Percentiles rank a stretch among this genome's conserved stretches.
Evolutionary conservation across 2,888 invertebrate species (phyloP).

Genomic region (Philereme vetulata): DNA sequence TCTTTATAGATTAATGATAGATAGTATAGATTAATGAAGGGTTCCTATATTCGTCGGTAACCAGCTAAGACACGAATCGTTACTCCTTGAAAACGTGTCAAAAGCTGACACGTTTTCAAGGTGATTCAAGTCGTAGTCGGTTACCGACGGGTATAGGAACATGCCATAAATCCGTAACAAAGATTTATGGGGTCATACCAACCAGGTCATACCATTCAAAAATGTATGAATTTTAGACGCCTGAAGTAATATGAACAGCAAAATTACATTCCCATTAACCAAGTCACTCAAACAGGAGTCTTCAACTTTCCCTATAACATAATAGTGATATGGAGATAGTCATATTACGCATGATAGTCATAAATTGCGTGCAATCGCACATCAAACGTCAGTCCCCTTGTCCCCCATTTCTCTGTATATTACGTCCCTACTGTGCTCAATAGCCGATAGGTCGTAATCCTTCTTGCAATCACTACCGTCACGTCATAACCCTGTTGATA

Average conservation of each 20-base stretch:
- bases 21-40: too few relatives aligned
- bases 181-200: too few relatives aligned
- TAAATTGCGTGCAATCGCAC: conserved; percentile 36
- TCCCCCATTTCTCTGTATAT: conserved; percentile 11
- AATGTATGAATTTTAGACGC: not conserved
- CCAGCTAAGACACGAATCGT: too few relatives aligned
- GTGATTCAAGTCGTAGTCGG: too few relatives aligned
- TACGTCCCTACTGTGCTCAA: conserved; percentile 37
- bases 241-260: conserved; percentile 6
- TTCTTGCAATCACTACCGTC: conserved; percentile 43
- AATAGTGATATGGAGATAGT: conserved; percentile 19
- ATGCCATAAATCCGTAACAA: too few relatives aligned
- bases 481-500: conserved; percentile 31
- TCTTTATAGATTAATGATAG: too few relatives aligned
- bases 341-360: conserved; percentile 17
- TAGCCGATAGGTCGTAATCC: conserved; percentile 44
- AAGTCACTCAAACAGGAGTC: conserved; percentile 8
- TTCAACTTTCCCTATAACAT: not conserved
- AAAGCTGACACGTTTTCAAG: too few relatives aligned
- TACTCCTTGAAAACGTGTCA: too few relatives aligned
- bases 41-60: too few relatives aligned
- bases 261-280: conserved; percentile 2
- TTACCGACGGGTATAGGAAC: too few relatives aligned
- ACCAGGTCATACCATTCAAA: too few relatives aligned
- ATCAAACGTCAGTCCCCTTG: conserved; percentile 38